Conservation (phyloP, 2,797 vertebrate genomes). For the Hipposideros larvatus region DNA sequence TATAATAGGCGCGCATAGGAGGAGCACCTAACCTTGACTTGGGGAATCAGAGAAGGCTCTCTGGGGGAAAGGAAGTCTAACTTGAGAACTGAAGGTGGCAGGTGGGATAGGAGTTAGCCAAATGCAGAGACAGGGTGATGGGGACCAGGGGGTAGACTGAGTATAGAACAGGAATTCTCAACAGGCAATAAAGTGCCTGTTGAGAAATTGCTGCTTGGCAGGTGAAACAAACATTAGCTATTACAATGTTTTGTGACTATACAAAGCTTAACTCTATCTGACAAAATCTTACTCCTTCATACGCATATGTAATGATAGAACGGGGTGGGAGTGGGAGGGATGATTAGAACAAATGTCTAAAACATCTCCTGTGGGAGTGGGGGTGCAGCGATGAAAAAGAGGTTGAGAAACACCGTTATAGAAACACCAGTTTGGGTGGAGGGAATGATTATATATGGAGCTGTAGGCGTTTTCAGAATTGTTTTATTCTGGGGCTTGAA, state of each 20-base stretch:
- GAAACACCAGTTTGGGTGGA: neutral
- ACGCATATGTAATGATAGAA: neutral
- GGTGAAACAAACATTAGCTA: neutral
- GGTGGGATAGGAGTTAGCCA: neutral
- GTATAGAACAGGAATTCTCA: neutral
- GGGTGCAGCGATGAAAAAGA: neutral
- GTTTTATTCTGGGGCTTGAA: too few relatives aligned
- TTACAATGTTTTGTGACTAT: neutral
- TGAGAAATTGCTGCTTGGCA: neutral
- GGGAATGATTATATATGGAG: too few relatives aligned
- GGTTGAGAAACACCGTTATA: neutral
- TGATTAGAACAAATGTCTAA: neutral
- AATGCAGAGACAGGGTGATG: neutral
- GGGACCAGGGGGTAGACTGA: neutral
- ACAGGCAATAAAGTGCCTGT: neutral
- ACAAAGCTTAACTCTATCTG: neutral
- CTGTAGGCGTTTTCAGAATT: too few relatives aligned
- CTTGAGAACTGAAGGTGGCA: neutral
- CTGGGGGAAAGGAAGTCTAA: neutral
- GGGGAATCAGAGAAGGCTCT: neutral
- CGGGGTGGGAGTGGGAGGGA: neutral
- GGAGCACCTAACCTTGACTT: neutral
- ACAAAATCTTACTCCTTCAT: neutral
- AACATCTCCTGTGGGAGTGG: neutral
- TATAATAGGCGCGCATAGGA: neutral